Percentiles rank a stretch among this genome's conserved stretches.
These are phyloP conservation scores for Venustoraphidia nigricollis DNA, from an alignment of 2,888 invertebrate genomes.

Conservation along the genomic window DNA sequence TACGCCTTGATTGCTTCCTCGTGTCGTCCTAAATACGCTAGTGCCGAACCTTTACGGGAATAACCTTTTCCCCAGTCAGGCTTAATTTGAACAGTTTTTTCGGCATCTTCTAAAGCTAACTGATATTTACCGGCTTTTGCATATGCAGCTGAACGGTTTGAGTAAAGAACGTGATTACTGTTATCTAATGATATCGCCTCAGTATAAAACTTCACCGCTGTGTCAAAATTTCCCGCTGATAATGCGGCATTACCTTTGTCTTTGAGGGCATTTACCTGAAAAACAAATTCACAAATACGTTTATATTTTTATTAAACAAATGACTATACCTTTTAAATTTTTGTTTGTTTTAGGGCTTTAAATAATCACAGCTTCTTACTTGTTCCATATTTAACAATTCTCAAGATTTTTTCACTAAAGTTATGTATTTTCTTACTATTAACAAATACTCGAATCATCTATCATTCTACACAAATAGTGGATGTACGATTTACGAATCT, in stretches of 20 bases:
- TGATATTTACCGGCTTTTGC: conserved; percentile 63
- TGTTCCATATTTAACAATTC: too few species aligned
- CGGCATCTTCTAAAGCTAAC: conserved; percentile 70
- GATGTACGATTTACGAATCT: too few species aligned
- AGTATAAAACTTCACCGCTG: conserved; percentile 65
- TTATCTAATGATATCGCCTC: conserved; percentile 67
- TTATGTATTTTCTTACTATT: too few species aligned
- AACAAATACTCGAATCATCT: too few species aligned
- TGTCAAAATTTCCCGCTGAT: conserved; percentile 56
- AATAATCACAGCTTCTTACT: too few species aligned
- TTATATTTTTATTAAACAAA: background rate
- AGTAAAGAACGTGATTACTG: conserved; percentile 75
- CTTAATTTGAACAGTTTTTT: conserved; percentile 64
- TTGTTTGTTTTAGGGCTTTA: too few species aligned
- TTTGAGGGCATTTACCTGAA: conserved; percentile 66
- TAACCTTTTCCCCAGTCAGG: conserved; percentile 81
- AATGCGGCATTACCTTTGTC: conserved; percentile 78
- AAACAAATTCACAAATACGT: conserved; percentile 11
- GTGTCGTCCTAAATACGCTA: conserved; percentile 56
- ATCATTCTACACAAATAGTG: too few species aligned
- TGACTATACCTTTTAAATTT: too few species aligned
- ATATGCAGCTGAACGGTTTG: conserved; percentile 83
- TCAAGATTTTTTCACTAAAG: too few species aligned
- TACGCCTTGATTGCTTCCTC: conserved; percentile 67
- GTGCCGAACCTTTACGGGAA: conserved; percentile 76